These are phyloP conservation scores for Sylvilagus floridanus DNA, from an alignment of 2,797 vertebrate species.

Conservation along the genomic window DNA sequence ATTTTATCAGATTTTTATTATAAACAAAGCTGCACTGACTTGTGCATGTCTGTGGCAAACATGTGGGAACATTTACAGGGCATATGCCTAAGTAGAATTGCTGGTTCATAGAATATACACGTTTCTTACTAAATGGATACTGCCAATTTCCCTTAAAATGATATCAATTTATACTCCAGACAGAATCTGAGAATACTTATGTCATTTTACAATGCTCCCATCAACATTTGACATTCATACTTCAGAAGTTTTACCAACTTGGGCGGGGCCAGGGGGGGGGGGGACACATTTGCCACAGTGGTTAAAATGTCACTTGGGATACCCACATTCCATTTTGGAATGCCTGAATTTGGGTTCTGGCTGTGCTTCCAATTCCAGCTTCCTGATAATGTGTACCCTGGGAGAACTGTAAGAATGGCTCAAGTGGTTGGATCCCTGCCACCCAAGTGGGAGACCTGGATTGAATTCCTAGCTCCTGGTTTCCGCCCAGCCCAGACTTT, in stretches of 20 bases:
- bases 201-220: not conserved
- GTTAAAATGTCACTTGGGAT: no score
- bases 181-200: not conserved
- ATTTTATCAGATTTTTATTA: conserved; percentile 32
- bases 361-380: no score
- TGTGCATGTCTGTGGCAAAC: not conserved
- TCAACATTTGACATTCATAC: not conserved
- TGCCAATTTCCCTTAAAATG: not conserved
- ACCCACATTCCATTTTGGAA: no score
- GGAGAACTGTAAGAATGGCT: no score
- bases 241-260: not conserved
- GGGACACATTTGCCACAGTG: no score
- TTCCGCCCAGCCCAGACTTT: no score
- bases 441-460: no score
- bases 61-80: not conserved
- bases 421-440: no score
- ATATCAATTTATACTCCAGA: not conserved
- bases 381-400: no score
- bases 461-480: no score
- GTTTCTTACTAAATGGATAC: conserved; percentile 2
- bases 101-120: not conserved
- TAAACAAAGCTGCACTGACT: conserved; percentile 20
- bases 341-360: no score
- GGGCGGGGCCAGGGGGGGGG: no score
- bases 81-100: not conserved